A percentile compares a stretch with the other conserved stretches of the same genome.
phyloP scores from a whole-genome alignment of 2,888 invertebrate species.

The Limnephilus rhombicus region DNA sequence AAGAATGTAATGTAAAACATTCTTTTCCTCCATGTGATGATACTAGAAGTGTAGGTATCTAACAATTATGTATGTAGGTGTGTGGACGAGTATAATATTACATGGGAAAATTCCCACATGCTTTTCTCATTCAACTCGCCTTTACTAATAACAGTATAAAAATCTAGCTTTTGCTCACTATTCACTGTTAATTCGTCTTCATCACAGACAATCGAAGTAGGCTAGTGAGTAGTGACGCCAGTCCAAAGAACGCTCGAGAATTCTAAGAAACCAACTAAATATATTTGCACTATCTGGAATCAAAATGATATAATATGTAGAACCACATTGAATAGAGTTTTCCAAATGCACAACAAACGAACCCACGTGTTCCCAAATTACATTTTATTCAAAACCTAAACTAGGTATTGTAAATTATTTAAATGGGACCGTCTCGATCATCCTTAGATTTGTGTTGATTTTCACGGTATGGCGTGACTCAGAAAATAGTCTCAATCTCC shows the following conservation, averaged over 20 bases:
- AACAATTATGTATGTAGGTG: constrained; percentile 2
- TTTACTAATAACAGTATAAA: not conserved
- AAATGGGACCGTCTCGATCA: not conserved
- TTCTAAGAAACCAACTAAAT: not conserved
- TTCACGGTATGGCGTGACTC: not conserved
- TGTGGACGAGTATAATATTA: not conserved
- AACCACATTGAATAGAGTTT: not conserved
- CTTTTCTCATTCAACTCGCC: not conserved
- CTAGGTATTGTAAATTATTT: not conserved
- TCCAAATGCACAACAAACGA: not conserved
- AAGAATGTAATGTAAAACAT: not conserved
- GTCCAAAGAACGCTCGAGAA: not conserved
- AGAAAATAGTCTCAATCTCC: not conserved
- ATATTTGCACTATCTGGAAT: not conserved
- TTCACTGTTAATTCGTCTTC: not conserved
- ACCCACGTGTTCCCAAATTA: not conserved
- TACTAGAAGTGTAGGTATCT: not conserved
- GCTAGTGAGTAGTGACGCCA: not conserved
- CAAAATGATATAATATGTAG: not conserved
- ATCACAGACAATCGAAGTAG: not conserved
- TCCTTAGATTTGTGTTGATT: not conserved
- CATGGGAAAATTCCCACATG: constrained; percentile 46
- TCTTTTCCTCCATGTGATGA: not conserved
- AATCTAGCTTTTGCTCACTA: not conserved
- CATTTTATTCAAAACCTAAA: not conserved